Evolutionary conservation across 2,888 invertebrate genomes (phyloP).

Genomic region (Coleophora deauratella): DNA sequence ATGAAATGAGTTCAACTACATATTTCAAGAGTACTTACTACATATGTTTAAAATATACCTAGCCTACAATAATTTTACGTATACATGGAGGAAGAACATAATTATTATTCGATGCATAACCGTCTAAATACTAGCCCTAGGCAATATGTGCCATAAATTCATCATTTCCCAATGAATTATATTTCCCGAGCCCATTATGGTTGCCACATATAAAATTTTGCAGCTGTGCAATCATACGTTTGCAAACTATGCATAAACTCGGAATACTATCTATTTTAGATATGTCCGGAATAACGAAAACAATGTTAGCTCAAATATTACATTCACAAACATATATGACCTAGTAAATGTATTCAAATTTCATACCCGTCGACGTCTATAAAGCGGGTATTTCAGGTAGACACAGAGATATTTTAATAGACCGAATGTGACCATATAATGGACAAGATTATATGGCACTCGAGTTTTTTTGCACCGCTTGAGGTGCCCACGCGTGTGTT

Average conservation of each 20-base stretch:
- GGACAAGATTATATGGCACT: conserved; percentile 28
- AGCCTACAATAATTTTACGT: too few relatives aligned
- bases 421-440: conserved; percentile 41
- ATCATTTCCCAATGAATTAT: too few relatives aligned
- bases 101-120: too few relatives aligned
- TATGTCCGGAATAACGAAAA: conserved; percentile 23
- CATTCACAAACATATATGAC: conserved; percentile 25
- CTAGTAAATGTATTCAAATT: conserved; percentile 12
- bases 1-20: too few relatives aligned
- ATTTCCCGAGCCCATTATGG: too few relatives aligned
- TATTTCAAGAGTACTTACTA: too few relatives aligned
- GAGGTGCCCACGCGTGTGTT: conserved; percentile 37
- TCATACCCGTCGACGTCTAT: neutral
- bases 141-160: too few relatives aligned
- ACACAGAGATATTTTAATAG: conserved; percentile 29
- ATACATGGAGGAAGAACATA: too few relatives aligned
- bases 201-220: conserved; percentile 1
- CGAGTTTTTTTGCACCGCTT: conserved; percentile 45
- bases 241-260: conserved; percentile 18
- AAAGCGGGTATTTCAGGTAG: conserved; percentile 16
- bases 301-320: conserved; percentile 32
- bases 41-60: too few relatives aligned
- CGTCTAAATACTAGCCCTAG: too few relatives aligned
- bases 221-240: conserved; percentile 24
- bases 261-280: conserved; percentile 4